phyloP scores from a whole-genome alignment of 2,888 invertebrate species.

The Protonemura montana region DNA sequence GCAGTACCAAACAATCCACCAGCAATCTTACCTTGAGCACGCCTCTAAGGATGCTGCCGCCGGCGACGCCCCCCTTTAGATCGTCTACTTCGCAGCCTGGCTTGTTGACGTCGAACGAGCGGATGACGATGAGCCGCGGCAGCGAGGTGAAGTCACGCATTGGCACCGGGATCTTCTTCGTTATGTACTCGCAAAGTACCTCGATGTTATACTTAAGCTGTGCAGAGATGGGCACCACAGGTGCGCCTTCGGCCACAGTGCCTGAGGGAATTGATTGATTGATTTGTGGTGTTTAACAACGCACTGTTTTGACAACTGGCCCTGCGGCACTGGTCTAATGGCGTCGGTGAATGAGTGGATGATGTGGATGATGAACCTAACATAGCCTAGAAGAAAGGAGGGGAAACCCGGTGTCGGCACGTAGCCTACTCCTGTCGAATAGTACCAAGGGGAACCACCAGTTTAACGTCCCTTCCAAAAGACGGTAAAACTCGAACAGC shows the following conservation, averaged over 20 bases:
- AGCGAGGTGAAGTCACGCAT: constrained; percentile 92
- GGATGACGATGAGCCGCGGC: constrained; percentile 93
- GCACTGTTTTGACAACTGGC: no score
- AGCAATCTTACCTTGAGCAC: constrained; percentile 74
- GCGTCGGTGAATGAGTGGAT: no score
- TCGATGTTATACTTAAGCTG: constrained; percentile 99
- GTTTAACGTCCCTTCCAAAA: no score
- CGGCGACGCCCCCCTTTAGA: constrained; percentile 97
- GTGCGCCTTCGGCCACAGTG: constrained; percentile 98
- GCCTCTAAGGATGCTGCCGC: constrained; percentile 96
- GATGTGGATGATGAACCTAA: no score
- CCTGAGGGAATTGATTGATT: constrained; percentile 61
- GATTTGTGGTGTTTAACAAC: no score
- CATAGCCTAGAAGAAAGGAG: no score
- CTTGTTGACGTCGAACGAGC: constrained; percentile 99
- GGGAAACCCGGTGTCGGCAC: no score
- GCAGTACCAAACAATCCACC: no score
- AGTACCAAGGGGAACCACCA: no score
- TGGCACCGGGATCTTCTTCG: constrained; percentile 98
- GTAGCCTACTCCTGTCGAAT: no score
- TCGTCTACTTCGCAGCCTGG: constrained; percentile 99
- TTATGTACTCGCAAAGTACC: constrained; percentile 97
- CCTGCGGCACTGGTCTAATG: no score
- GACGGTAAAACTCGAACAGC: no score
- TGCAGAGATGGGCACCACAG: constrained; percentile 98